Percentiles rank a stretch among this genome's conserved stretches.
These are phyloP conservation scores for Sphaeramia orbicularis DNA, from an alignment of 2,797 vertebrate species.

Conservation along the genomic window DNA sequence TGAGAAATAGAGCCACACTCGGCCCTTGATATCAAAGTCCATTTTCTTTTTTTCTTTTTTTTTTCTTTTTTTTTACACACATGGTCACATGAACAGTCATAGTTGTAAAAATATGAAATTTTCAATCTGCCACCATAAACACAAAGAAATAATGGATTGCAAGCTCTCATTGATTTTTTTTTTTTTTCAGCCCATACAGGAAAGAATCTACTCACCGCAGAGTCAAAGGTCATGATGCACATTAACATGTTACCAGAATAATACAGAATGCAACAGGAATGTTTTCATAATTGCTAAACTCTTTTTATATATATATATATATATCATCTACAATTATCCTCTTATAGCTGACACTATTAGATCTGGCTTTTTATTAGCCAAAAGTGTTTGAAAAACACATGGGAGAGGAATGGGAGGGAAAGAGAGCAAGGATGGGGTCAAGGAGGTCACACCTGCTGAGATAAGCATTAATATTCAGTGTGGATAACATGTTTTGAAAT, in stretches of 20 bases:
- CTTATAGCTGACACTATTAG: constrained; percentile 26
- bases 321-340: constrained; percentile 11
- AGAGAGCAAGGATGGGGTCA: constrained; percentile 55
- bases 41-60: constrained; percentile 46
- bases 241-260: constrained; percentile 38
- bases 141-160: constrained; percentile 5
- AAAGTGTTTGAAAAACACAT: constrained; percentile 11
- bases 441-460: constrained; percentile 44
- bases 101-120: constrained; percentile 5
- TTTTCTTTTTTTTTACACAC: constrained; percentile 27
- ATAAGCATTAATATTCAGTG: constrained; percentile 48
- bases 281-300: constrained; percentile 25
- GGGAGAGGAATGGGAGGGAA: constrained; percentile 26
- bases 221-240: constrained; percentile 40
- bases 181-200: neutral
- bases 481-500: constrained; percentile 34
- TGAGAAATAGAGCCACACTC: constrained; percentile 52
- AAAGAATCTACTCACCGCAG: constrained; percentile 48
- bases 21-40: constrained; percentile 48
- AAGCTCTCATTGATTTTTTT: neutral
- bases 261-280: constrained; percentile 38
- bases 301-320: constrained; percentile 22
- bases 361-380: constrained; percentile 4
- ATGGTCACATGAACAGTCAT: constrained; percentile 4
- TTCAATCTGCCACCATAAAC: neutral